These are phyloP conservation scores for Lycodopsis pacificus DNA, from an alignment of 2,797 vertebrate genomes.

Conservation along the genomic window DNA sequence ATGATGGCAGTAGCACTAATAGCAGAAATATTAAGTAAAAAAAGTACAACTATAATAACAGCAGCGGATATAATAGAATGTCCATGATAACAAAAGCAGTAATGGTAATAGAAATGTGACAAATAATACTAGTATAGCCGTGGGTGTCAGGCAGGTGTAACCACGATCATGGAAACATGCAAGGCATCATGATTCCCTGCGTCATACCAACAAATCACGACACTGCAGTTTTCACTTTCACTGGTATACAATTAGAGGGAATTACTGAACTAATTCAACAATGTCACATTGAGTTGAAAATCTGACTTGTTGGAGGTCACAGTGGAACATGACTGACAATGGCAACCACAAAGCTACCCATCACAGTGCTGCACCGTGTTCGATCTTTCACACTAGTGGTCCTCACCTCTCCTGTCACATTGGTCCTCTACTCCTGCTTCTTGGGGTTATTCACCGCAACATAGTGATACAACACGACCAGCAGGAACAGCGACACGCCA, in stretches of 20 bases:
- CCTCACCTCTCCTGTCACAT: slow-evolving; percentile 51
- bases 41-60: background rate
- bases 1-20: background rate
- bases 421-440: slow-evolving; percentile 88
- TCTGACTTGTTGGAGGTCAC: background rate
- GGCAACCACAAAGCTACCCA: background rate
- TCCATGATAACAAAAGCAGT: background rate
- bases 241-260: background rate
- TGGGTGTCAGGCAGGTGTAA: background rate
- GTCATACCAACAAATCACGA: background rate
- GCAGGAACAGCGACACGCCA: slow-evolving; percentile 95
- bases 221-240: background rate
- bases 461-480: slow-evolving; percentile 97
- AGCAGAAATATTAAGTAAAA: background rate
- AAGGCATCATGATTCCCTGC: background rate
- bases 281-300: background rate
- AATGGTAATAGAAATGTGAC: background rate
- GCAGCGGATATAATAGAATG: background rate
- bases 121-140: background rate
- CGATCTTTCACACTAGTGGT: background rate
- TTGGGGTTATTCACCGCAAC: slow-evolving; percentile 99
- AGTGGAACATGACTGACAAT: background rate
- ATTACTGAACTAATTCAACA: background rate
- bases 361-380: background rate
- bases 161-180: background rate